phyloP scores from a whole-genome alignment of 1,140 invertebrate genomes.

The Polypedilum vanderplanki region DNA sequence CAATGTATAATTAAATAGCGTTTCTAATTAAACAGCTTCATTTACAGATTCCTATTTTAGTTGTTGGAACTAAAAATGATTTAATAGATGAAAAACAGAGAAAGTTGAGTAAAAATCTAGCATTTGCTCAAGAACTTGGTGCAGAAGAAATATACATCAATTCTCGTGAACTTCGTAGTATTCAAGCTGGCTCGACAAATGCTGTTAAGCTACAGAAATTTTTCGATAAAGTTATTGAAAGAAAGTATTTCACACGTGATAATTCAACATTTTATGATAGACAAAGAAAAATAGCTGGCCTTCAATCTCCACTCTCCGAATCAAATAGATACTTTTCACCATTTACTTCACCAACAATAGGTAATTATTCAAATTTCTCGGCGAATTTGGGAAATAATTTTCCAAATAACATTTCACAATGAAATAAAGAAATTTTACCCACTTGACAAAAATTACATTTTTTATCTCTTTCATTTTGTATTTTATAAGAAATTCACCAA shows the following conservation, averaged over 20 bases:
- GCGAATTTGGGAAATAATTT: background rate
- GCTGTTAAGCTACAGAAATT: constrained; percentile 87
- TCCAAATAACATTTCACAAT: background rate
- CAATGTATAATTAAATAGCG: constrained; percentile 27
- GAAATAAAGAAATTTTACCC: background rate
- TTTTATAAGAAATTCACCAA: no score
- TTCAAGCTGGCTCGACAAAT: constrained; percentile 87
- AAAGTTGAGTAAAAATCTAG: constrained; percentile 46
- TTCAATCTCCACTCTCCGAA: background rate
- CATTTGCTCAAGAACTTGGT: constrained; percentile 80
- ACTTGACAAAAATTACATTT: background rate
- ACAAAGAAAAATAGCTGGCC: constrained; percentile 39
- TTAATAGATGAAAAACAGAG: constrained; percentile 63
- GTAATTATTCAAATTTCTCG: constrained; percentile 12
- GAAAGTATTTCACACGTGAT: constrained; percentile 54
- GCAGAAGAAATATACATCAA: constrained; percentile 89
- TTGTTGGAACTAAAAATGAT: constrained; percentile 90
- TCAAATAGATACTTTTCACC: constrained; percentile 16
- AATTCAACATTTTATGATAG: constrained; percentile 48
- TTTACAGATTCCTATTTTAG: constrained; percentile 77
- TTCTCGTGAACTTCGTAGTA: constrained; percentile 68
- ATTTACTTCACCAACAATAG: background rate
- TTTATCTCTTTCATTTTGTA: no score
- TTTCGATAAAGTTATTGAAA: constrained; percentile 86
- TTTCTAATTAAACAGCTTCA: constrained; percentile 29